Base-by-base conservation (phyloP, 92 coral and sea anemone genomes). In the Epizoanthus illoricatus region DNA sequence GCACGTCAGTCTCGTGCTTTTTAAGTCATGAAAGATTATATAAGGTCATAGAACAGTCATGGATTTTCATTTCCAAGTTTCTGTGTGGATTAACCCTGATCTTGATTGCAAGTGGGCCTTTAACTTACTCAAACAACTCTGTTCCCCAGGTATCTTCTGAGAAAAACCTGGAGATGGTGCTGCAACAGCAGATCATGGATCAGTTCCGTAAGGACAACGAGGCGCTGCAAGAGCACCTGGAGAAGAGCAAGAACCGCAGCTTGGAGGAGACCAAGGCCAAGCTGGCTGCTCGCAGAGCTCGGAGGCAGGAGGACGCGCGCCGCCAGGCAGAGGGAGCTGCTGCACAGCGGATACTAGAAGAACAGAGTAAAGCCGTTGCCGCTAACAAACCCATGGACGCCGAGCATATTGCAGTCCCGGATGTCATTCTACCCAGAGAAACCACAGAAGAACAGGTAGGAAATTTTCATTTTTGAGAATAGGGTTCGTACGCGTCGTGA, bases 141-240 rank as follows among this genome's bases (percentile, higher is more conserved):
- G 21, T 42, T 63, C 15, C 19, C 20, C 84, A 92, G 97, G 68
- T 92, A 24, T 85, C 93, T 20, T 76, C 89, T 47, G 94, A 84
- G 47, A 86, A 91, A 74, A 92, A 93, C 84, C 90, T 96, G 19
- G 98, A 96, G 79, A 92, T 97, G 62, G 97, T 96, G 66, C 91
- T 93, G 42, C 99, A 96, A 81, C 99, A 96, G 84, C 99, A 96
- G 91, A 91, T 96, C 17, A 88, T 96, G 91, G 99, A 96, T 86
- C 98, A 96, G 88, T 94, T 93, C 90, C 93, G 99, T 40, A 90
- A 91, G 81, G 99, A 96, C 17, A 96, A 93, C 81, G 98, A 93
- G 64, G 85, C 85, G 23, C 87, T 94, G 58, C 86, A 84, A 28
- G 94, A 80, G 52, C 85, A 91, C 59, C 88, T 97, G n/a, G 94